Base-by-base conservation (phyloP, 2,797 vertebrate genomes). In the Rhinoraja longicauda region DNA sequence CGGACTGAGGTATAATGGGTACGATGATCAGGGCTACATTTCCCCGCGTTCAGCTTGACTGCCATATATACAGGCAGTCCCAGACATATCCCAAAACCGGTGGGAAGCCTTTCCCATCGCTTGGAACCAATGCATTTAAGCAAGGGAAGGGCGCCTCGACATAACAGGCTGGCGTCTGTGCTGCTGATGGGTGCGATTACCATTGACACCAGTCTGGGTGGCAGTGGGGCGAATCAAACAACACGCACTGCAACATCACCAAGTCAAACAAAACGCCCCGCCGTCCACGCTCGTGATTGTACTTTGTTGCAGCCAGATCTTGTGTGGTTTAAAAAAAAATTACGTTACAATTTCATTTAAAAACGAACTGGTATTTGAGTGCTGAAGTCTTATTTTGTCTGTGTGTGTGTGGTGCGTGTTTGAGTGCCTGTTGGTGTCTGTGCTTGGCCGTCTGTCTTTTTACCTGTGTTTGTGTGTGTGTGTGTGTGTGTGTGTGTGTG, bases 121-220 rank as follows among this genome's bases (percentile, higher is more conserved):
- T 67, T 64, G 21, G 62, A 62, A 36, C 84, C 84, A 88, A 88
- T 67, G 84, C 84, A 88, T 88, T 88, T 88, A 88, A 53, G 6
- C 4, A 62, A 64, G 8, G 84, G 62, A 88, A 88, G 62, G 84
- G 64, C 84, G 88, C 84, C 84, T 32, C 88, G 62, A 88, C 84
- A 88, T 88, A 88, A 88, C 84, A 88, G 36, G n/a, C 59, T 32
- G 59, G 29, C n/a, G 29, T 32, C 13, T 17, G 29, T 64, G 59
- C 59, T 36, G 17, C 62, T 88, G 84, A 67, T 88, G 19, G n/a
- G 24, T 45, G 19, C 21, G 84, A 88, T 88, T 88, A 88, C 8
- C 62, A 36, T 4, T 64, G n/a, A 88, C 19, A 59, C 64, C 8
- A 13, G 15, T 86, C n/a, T 39, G 64, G 17, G 8, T 3, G 32